These are phyloP conservation scores for Griposia aprilina DNA, from an alignment of 2,888 invertebrate species.

Conservation along the genomic window DNA sequence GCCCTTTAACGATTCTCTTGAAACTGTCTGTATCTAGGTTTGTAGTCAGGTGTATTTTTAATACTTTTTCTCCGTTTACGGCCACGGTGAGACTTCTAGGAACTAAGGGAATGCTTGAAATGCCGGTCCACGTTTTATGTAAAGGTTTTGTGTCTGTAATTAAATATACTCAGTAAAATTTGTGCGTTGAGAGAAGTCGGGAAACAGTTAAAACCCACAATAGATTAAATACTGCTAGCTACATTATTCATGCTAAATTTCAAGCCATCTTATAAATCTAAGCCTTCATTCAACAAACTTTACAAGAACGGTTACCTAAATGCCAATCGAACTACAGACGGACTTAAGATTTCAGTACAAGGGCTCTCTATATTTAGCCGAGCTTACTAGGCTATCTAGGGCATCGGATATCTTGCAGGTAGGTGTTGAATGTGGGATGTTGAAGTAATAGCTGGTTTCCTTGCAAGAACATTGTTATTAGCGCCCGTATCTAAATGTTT, in stretches of 20 bases:
- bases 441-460: conserved; percentile 73
- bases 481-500: conserved; percentile 5
- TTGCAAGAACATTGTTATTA: conserved; percentile 59
- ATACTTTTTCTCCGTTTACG: not conserved
- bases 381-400: conserved; percentile 77
- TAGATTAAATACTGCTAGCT: not conserved
- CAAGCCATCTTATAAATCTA: not conserved
- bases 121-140: too few species aligned
- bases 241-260: not conserved
- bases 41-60: not conserved
- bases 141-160: too few species aligned
- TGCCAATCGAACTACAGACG: conserved; percentile 38
- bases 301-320: conserved; percentile 30
- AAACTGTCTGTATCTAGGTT: conserved; percentile 31
- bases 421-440: conserved; percentile 74
- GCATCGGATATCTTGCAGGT: conserved; percentile 73
- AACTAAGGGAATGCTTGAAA: not conserved
- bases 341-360: conserved; percentile 58
- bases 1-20: conserved; percentile 48
- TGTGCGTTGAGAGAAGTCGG: not conserved
- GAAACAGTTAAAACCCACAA: not conserved
- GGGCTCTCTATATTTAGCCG: conserved; percentile 76
- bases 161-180: too few species aligned
- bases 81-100: not conserved
- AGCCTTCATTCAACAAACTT: not conserved